Evolutionary conservation across 2,888 invertebrate genomes (phyloP).

Genomic region (Protodeltote pygarga): DNA sequence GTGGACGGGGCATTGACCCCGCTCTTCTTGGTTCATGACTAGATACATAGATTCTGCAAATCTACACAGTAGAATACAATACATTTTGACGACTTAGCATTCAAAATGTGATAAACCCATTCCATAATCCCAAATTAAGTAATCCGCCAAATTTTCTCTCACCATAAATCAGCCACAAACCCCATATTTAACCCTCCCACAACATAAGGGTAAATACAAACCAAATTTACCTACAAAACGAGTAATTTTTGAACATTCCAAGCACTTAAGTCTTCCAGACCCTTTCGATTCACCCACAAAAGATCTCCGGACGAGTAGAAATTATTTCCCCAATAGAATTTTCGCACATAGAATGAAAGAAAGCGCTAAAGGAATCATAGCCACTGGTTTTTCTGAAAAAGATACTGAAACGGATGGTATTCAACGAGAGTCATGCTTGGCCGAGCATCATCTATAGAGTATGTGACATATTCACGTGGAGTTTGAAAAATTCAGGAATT

Average conservation of each 20-base stretch:
- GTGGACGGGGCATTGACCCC: too few relatives aligned
- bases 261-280: slow-evolving; percentile 50
- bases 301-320: slow-evolving; percentile 59
- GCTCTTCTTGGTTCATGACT: too few relatives aligned
- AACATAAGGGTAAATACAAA: slow-evolving; percentile 27
- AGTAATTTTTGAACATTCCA: slow-evolving; percentile 46
- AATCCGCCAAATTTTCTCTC: too few relatives aligned
- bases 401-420: slow-evolving; percentile 67
- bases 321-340: slow-evolving; percentile 78
- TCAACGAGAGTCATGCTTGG: slow-evolving; percentile 61
- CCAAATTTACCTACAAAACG: slow-evolving; percentile 28
- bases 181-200: background rate
- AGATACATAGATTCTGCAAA: too few relatives aligned
- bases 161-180: background rate
- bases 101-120: too few relatives aligned
- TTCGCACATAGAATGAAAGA: slow-evolving; percentile 69
- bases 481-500: slow-evolving; percentile 9
- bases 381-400: slow-evolving; percentile 75
- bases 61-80: too few relatives aligned
- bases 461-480: slow-evolving; percentile 50
- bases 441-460: slow-evolving; percentile 57
- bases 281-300: slow-evolving; percentile 59
- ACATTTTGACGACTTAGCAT: too few relatives aligned
- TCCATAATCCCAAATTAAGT: too few relatives aligned
- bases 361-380: slow-evolving; percentile 67